Percentiles rank a stretch among this genome's conserved stretches.
phyloP scores from a whole-genome alignment of 2,888 invertebrate species.

The Drosophila peninsularis region DNA sequence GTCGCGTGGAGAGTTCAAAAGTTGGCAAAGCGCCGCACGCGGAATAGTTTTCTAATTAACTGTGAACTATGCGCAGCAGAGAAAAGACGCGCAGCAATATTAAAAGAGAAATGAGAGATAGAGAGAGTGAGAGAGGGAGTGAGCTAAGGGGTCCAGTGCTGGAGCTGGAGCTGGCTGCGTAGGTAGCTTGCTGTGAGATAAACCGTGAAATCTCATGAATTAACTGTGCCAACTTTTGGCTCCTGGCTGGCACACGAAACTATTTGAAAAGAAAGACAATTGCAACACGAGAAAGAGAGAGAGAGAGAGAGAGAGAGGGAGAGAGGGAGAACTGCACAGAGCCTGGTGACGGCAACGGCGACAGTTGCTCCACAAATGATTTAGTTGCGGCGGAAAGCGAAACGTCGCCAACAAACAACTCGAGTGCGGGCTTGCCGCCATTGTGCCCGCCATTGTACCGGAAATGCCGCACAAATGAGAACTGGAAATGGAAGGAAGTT shows the following conservation, averaged over 20 bases:
- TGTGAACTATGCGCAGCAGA: conserved; percentile 65
- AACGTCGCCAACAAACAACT: conserved; percentile 78
- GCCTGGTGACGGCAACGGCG: conserved; percentile 17
- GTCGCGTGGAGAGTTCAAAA: conserved; percentile 62
- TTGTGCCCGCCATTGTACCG: conserved; percentile 73
- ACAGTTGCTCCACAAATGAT: conserved; percentile 66
- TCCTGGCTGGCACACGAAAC: conserved; percentile 60
- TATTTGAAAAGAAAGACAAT: conserved; percentile 78
- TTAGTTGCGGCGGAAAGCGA: conserved; percentile 75
- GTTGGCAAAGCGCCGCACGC: conserved; percentile 59
- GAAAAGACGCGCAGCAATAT: conserved; percentile 38
- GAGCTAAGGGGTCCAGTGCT: conserved; percentile 17
- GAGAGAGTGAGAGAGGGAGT: neutral
- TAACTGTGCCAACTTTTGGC: conserved; percentile 73
- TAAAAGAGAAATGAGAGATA: conserved; percentile 8
- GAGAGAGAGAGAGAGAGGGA: neutral
- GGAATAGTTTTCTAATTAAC: conserved; percentile 78
- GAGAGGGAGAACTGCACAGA: neutral
- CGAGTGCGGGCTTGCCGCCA: conserved; percentile 61
- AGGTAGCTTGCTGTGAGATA: conserved; percentile 58
- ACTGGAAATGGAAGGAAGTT: conserved; percentile 78
- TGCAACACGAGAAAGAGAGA: conserved; percentile 45
- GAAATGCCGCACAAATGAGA: conserved; percentile 79
- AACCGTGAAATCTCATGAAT: conserved; percentile 78
- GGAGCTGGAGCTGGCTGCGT: no score